A percentile compares a stretch with the other conserved stretches of the same genome.
phyloP scores from a whole-genome alignment of 2,113 vertebrate genomes.

The Puma concolor region DNA sequence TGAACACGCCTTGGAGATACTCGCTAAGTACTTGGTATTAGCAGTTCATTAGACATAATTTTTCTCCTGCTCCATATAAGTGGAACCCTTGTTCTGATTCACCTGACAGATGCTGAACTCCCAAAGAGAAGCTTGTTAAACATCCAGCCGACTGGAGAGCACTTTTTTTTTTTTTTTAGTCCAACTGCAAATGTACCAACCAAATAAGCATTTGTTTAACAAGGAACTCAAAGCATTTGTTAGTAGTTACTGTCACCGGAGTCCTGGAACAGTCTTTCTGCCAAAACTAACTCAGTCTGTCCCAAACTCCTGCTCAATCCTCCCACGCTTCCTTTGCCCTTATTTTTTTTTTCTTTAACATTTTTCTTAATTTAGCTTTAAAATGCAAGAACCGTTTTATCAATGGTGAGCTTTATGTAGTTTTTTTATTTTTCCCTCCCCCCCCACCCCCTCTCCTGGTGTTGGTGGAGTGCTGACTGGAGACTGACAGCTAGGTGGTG shows the following conservation, averaged over 20 bases:
- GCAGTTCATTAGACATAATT: slow-evolving; percentile 72
- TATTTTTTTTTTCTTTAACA: slow-evolving; percentile 19
- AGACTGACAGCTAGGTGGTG: slow-evolving; percentile 32
- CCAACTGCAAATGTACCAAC: slow-evolving; percentile 50
- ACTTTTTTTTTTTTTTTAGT: slow-evolving; percentile 50
- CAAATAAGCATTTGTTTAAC: slow-evolving; percentile 57
- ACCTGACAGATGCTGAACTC: slow-evolving; percentile 62
- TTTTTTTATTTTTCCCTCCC: not conserved
- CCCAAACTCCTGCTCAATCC: not conserved
- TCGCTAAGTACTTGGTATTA: slow-evolving; percentile 51
- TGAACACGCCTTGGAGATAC: slow-evolving; percentile 46
- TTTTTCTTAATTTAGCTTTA: slow-evolving; percentile 71
- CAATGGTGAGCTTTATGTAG: slow-evolving; percentile 40
- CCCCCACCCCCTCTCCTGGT: not conserved
- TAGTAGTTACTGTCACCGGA: slow-evolving; percentile 54
- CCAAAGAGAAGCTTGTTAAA: slow-evolving; percentile 52
- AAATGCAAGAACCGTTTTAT: slow-evolving; percentile 20
- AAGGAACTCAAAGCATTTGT: slow-evolving; percentile 51
- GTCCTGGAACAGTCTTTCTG: not conserved
- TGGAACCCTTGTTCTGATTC: slow-evolving; percentile 62
- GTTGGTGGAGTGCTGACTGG: slow-evolving; percentile 43
- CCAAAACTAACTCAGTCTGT: slow-evolving; percentile 68
- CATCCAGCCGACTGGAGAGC: slow-evolving; percentile 56
- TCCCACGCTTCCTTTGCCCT: not conserved
- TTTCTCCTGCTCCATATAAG: slow-evolving; percentile 58